Base-by-base conservation (phyloP, 1,140 invertebrate species). In the Drosophila repletoides region DNA sequence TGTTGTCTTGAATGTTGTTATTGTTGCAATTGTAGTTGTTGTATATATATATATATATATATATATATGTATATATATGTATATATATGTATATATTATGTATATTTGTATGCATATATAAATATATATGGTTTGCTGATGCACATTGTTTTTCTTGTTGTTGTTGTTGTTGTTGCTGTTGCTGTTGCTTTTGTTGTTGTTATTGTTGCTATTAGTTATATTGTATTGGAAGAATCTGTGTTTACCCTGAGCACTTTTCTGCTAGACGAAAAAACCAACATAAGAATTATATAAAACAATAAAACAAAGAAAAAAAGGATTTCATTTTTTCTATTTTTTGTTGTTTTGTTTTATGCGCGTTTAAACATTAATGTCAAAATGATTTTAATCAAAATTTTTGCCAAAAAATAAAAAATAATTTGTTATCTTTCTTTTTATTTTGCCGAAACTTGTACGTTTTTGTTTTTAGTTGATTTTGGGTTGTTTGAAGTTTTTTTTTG, bases 201-300 rank as follows among this genome's bases (percentile, higher is more conserved):
- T 71, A 34, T 45, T 69, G 49, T 48, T 63, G 22, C 22, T 29
- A 5, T 63, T 84, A 83, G 70, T 87, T 86, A 73, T 67, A 75
- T 80, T 87, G 68, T 88, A 83, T 86, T 89, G 77, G 80, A 83
- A 88, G 76, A 87, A 75, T 89, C 70, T 84, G 81, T 76, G 77
- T 76, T 88, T 69, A 83, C 87, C 83, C 88, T 89, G 84, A 88
- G 84, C 84, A 76, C 46, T 83, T 87, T 79, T 83, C 83, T 87
- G 70, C 80, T 84, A 79, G 80, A 86, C 51, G 38, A 72, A 67
- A 34, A 15, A 79, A 69, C 51, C 60, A n/a, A 75, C 70, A 74
- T 64, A 12, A 15, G 29, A 52, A 74, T 34, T 24, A 31, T 33
- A 66, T 36, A 6, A 36, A 64, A n/a, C n/a, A n/a, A n/a, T n/a